Evolutionary conservation across 1,140 invertebrate genomes (phyloP), one percentile per base, ranked within the genome.

Genomic region (Pogonomyrmex barbatus): DNA sequence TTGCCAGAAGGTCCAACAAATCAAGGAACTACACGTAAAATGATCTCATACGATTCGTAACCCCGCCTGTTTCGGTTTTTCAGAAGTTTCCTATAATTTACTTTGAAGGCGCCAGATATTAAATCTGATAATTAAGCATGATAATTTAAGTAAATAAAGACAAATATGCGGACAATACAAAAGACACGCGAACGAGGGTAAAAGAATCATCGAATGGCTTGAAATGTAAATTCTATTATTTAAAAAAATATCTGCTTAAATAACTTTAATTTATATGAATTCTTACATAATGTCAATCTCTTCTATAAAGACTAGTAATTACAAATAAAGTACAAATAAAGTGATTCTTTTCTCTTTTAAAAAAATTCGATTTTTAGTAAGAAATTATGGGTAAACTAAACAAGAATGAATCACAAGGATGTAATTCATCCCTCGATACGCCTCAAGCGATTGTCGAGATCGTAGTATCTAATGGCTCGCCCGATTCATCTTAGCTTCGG

Each of bases 401-500:
- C n/a, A 70, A 17, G 65, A 36, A 56, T 12, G 39, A 39, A 33
- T 36, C 17, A 82, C 33, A 45, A 73, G 17, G 60, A 39, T 81
- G 45, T 45, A 62, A 87, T 62, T 63, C 85, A 87, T 90, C 79
- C 86, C 83, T 17, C 36, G 56, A n/a, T 17, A 14, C 60, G 77
- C 65, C 68, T 8, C 79, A 33, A 83, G 79, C 79, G 45, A 75
- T 81, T 81, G 78, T 81, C 65, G 52, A 65, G 78, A 79, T 79
- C 60, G 60, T 65, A 70, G 39, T 52, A 52, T 58, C 63, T 67
- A 62, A 82, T 83, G 39, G 81, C 62, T 84, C 85, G 65, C 24
- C 12, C 78, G 86, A 90, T 91, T 90, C 63, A 90, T 77, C 85
- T 87, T 85, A 36, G 77, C 85, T 87, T 83, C 88, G 73, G 90